phyloP scores from a whole-genome alignment of 2,113 vertebrate genomes.

The Stomatorhinus ivindoensis region DNA sequence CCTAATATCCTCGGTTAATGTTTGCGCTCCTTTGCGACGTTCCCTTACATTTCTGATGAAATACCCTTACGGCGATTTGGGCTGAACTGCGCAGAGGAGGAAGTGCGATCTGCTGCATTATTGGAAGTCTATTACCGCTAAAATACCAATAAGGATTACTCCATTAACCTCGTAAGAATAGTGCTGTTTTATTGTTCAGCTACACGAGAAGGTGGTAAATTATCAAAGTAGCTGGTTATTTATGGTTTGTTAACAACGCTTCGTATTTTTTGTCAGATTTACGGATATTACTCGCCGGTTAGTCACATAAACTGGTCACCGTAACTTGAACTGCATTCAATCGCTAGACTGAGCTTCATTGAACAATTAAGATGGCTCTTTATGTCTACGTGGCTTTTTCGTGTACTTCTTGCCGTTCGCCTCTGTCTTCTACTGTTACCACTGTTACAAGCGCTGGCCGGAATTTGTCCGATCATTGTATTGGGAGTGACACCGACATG shows the following conservation, averaged over 20 bases:
- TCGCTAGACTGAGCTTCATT: not conserved
- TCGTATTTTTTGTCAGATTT: not conserved
- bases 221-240: not conserved
- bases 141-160: not conserved
- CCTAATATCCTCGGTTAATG: conserved; percentile 20
- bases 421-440: conserved; percentile 20
- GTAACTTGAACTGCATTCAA: not conserved
- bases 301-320: not conserved
- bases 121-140: not conserved
- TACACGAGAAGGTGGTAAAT: not conserved
- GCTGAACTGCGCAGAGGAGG: not conserved
- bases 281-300: not conserved
- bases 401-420: not conserved
- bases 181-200: not conserved
- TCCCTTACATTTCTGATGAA: conserved; percentile 61
- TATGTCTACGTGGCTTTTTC: not conserved
- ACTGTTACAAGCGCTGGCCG: conserved; percentile 24
- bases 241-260: not conserved
- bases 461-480: conserved; percentile 37
- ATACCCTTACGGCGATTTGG: conserved; percentile 33
- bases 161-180: not conserved
- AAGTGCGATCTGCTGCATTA: not conserved
- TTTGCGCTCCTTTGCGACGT: conserved; percentile 21
- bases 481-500: conserved; percentile 11
- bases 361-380: conserved; percentile 37